Conservation (phyloP, 2,113 vertebrate genomes). For the Redunca redunca region DNA sequence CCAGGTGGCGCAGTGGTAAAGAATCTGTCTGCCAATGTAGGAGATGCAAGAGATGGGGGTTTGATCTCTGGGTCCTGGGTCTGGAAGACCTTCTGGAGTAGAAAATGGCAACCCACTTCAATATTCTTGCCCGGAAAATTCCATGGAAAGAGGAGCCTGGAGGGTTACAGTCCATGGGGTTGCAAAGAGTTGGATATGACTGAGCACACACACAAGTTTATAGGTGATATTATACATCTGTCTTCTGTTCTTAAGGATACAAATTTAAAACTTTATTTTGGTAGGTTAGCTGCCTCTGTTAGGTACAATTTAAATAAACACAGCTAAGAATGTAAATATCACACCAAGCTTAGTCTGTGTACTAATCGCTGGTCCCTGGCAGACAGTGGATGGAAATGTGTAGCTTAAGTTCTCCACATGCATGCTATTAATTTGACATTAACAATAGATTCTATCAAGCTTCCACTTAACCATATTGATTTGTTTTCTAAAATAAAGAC, state of each 20-base stretch:
- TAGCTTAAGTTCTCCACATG: background rate
- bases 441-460: background rate
- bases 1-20: background rate
- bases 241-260: background rate
- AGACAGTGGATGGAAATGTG: background rate
- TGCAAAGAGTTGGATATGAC: background rate
- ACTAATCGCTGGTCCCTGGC: background rate
- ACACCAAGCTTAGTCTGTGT: background rate
- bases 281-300: background rate
- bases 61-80: background rate
- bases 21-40: background rate
- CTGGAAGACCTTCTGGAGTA: background rate
- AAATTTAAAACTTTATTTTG: background rate
- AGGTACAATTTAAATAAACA: background rate
- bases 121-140: background rate
- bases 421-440: background rate
- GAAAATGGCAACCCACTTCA: background rate
- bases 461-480: background rate
- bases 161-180: background rate
- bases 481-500: background rate
- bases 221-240: background rate
- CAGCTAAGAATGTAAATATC: background rate
- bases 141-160: background rate
- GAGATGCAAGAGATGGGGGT: background rate
- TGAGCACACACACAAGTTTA: background rate